A percentile compares a stretch with the other conserved stretches of the same genome.
phyloP scores from a whole-genome alignment of 2,797 vertebrate species.

The Periophthalmus magnuspinnatus region DNA sequence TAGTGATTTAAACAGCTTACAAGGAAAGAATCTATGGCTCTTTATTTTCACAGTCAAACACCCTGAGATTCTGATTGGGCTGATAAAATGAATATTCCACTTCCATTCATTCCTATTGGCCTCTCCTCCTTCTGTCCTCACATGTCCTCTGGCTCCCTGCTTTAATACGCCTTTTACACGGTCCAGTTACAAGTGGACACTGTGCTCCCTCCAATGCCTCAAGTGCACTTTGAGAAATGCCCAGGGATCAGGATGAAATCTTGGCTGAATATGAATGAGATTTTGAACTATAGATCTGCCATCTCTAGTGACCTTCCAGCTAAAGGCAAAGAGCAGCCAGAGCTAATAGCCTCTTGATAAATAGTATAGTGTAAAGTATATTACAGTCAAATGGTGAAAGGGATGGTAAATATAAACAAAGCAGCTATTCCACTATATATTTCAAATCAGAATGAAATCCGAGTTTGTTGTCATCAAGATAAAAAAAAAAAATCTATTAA shows the following conservation, averaged over 20 bases:
- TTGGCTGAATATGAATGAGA: slow-evolving; percentile 6
- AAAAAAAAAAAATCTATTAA: neutral
- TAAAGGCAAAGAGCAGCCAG: neutral
- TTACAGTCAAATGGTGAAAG: neutral
- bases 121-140: slow-evolving; percentile 8
- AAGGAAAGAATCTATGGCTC: neutral
- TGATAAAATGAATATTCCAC: slow-evolving; percentile 8
- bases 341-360: neutral
- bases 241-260: neutral
- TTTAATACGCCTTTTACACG: slow-evolving; percentile 9
- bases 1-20: slow-evolving; percentile 9
- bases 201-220: neutral
- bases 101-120: slow-evolving; percentile 2
- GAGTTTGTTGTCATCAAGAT: neutral
- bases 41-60: slow-evolving; percentile 14
- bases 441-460: neutral
- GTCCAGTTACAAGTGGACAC: slow-evolving; percentile 10
- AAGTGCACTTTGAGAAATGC: slow-evolving; percentile 14
- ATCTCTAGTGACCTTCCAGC: slow-evolving; percentile 4
- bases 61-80: slow-evolving; percentile 11
- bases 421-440: neutral
- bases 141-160: neutral
- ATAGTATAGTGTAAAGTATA: neutral
- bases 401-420: neutral
- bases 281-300: slow-evolving; percentile 6